These are phyloP conservation scores for Anaspis maculata DNA, from an alignment of 2,888 invertebrate species.

Conservation along the genomic window DNA sequence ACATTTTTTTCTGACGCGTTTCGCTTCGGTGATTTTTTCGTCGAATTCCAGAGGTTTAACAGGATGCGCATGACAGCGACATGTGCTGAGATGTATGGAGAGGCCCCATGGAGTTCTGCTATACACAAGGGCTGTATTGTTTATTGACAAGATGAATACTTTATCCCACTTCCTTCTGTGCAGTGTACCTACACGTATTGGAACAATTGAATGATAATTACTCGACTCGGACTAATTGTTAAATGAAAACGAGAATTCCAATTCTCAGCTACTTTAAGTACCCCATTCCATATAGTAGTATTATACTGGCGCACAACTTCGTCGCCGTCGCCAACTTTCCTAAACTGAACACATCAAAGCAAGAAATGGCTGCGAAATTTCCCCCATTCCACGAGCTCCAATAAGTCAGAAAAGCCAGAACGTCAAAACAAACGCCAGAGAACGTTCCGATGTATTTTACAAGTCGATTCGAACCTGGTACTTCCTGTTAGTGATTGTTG, in stretches of 20 bases:
- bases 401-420: conserved; percentile 27
- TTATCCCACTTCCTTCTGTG: conserved; percentile 9
- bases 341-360: too few relatives aligned
- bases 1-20: too few relatives aligned
- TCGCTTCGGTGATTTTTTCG: too few relatives aligned
- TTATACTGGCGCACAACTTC: too few relatives aligned
- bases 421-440: conserved; percentile 30
- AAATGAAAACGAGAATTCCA: too few relatives aligned
- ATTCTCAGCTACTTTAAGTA: too few relatives aligned
- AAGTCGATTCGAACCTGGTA: conserved; percentile 21
- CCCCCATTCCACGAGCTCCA: too few relatives aligned
- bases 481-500: conserved; percentile 33
- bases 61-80: conserved; percentile 23
- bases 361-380: too few relatives aligned
- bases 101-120: conserved; percentile 12
- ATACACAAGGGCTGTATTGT: conserved; percentile 18
- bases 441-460: conserved; percentile 21
- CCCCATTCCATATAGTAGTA: too few relatives aligned
- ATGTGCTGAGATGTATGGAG: conserved; percentile 24
- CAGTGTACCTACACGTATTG: conserved; percentile 13
- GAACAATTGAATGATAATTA: conserved; percentile 5
- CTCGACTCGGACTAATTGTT: too few relatives aligned
- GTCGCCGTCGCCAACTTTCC: too few relatives aligned
- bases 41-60: too few relatives aligned
- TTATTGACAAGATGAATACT: conserved; percentile 20